A percentile compares a stretch with the other conserved stretches of the same genome.
Conservation (phyloP, 35 echinoderm and acorn worm species). For the Heliocidaris erythrogramma region DNA sequence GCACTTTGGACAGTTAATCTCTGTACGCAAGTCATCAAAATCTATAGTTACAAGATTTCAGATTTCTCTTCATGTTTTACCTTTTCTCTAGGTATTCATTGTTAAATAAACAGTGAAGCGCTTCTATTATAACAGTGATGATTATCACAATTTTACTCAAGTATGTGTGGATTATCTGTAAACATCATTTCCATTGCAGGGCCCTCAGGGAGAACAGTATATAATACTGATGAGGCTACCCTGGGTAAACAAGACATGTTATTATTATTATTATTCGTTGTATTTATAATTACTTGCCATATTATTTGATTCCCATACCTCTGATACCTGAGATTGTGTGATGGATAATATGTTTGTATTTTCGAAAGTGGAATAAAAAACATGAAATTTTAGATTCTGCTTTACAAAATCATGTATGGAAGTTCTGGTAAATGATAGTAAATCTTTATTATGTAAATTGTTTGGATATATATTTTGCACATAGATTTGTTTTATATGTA, state of each 20-base stretch:
- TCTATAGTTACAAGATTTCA: background rate
- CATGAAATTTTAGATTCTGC: background rate
- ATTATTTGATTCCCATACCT: background rate
- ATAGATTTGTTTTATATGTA: conserved; percentile 19
- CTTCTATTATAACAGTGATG: background rate
- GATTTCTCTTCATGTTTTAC: background rate
- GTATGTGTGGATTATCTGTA: background rate
- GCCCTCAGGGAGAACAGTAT: too few relatives aligned
- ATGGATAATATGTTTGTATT: background rate
- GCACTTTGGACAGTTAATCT: too few relatives aligned
- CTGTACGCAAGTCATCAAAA: background rate
- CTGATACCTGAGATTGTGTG: background rate
- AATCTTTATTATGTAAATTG: conserved; percentile 35
- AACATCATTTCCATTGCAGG: background rate
- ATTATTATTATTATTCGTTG: too few relatives aligned
- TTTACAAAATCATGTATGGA: background rate
- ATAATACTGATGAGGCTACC: too few relatives aligned
- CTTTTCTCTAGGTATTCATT: background rate
- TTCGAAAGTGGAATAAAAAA: background rate
- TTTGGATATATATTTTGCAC: conserved; percentile 43
- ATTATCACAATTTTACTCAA: background rate
- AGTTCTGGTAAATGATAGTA: conserved; percentile 2
- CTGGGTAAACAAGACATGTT: too few relatives aligned
- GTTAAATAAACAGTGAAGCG: background rate
- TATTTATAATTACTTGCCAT: conserved; percentile 13